Base-by-base conservation (phyloP, 2,888 invertebrate genomes). In the Osedax frankpressi region DNA sequence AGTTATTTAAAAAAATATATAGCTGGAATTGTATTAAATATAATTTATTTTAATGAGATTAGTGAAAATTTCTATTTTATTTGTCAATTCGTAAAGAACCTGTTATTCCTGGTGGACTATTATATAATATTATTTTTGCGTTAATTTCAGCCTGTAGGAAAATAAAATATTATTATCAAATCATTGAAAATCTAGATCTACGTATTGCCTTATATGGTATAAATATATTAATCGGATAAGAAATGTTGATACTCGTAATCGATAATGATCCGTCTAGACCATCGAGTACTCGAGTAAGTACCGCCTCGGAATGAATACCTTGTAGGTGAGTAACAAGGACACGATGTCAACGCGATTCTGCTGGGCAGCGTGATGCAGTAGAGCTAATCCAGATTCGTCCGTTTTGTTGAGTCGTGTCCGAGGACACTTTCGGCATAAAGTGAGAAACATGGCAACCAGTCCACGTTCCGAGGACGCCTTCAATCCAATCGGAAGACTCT, bases 291-390 rank as follows among this genome's bases (percentile, higher is more conserved):
- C n/a, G n/a, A n/a, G n/a, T n/a, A n/a, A n/a, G n/a, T n/a, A 84
- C 79, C 75, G 84, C 84, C 78, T 83, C 79, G 2, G 81, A 80
- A 76, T 81, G 81, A 28, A 81, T 77, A n/a, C 44, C 44, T 44
- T 44, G 19, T 44, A 44, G 44, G 44, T 44, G 19, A 84, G 77
- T 19, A 84, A 77, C 63, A 79, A 76, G 14, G 81, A 80, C 27
- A 84, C 82, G 72, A 84, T 80, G 73, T 84, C 80, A 0, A 83
- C 82, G 0, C 80, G 79, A 77, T 84, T 84, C 78, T 81, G 78
- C 77, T 83, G 82, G 70, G 84, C 83, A 0, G 84, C 84, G 71
- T 84, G 79, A 74, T 84, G 84, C 14, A 84, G 78, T 30, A 83
- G 77, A 2, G 82, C 81, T 65, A 83, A 74, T 1, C 84, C 84